phyloP scores from a whole-genome alignment of 2,797 vertebrate species.

The Halcyon badia region DNA sequence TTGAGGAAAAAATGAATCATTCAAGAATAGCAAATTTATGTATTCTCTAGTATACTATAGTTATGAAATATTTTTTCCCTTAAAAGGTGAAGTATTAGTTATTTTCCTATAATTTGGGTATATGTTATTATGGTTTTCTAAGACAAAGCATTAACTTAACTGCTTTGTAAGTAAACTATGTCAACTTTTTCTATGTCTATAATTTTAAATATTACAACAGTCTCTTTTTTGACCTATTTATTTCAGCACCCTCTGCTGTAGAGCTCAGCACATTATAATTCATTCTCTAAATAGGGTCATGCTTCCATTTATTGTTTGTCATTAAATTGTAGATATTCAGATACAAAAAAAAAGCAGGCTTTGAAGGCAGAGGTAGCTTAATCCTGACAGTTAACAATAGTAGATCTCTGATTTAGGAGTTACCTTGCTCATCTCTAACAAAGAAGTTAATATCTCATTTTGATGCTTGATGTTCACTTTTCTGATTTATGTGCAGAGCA shows the following conservation, averaged over 20 bases:
- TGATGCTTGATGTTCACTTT: neutral
- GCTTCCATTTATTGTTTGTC: neutral
- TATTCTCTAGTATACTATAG: neutral
- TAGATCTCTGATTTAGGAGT: neutral
- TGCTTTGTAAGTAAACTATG: neutral
- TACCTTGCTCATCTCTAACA: neutral
- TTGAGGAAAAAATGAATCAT: neutral
- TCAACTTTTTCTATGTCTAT: neutral
- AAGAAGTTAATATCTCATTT: neutral
- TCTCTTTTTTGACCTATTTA: neutral
- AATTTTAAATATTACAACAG: neutral
- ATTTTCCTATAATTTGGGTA: neutral
- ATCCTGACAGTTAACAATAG: neutral
- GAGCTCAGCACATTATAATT: neutral
- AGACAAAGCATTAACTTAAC: neutral
- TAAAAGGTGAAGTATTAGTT: neutral
- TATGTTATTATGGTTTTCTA: neutral
- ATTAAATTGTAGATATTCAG: neutral
- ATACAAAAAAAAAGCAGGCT: neutral
- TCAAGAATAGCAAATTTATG: neutral
- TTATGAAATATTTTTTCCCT: neutral
- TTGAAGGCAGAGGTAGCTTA: neutral
- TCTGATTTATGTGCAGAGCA: neutral
- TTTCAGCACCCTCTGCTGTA: neutral
- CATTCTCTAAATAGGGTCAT: neutral